Evolutionary conservation across 2,888 invertebrate genomes (phyloP), one percentile per base, ranked within the genome.

Genomic region (Pyrocoelia pectoralis): DNA sequence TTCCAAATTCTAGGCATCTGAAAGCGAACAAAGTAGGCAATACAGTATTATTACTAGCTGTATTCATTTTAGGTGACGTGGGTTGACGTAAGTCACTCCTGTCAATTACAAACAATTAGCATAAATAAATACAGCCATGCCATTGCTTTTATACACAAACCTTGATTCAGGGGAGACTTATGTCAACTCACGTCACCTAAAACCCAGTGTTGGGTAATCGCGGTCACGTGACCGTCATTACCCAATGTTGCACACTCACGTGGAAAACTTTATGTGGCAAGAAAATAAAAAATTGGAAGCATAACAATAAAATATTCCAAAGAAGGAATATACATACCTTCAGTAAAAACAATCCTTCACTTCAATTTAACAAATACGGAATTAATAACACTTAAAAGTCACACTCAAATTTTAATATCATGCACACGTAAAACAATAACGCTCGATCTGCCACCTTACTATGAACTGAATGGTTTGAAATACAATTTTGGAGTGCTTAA

Each of bases 301-400:
- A 8, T n/a, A 38, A 38, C 38, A 38, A 38, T 38, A 2, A 38
- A 38, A 38, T 38, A 38, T 38, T 38, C 38, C 38, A 38, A 12
- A 38, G 38, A 38, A 38, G n/a, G 38, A 38, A 38, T n/a, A n/a
- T 38, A 38, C 38, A 38, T 38, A 38, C 38, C 38, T 38, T 24
- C 4, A 24, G 24, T 24, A 24, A 24, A 24, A 24, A 24, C 24
- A 24, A 24, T 24, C 24, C 24, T 38, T 38, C 8, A 38, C 38
- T 38, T 38, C 38, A 38, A 38, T 38, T 38, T 38, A 38, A 38
- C 38, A 2, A 38, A 38, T 38, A 38, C 38, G n/a, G 38, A 38
- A 12, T 38, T 38, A 12, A 8, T 38, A 38, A 38, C 10, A 38
- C 3, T 38, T 38, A 38, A 38, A 38, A 38, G 5, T 38, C 12